Evolutionary conservation across 1,140 invertebrate species (phyloP).

Genomic region (Kradibia gibbosae): DNA sequence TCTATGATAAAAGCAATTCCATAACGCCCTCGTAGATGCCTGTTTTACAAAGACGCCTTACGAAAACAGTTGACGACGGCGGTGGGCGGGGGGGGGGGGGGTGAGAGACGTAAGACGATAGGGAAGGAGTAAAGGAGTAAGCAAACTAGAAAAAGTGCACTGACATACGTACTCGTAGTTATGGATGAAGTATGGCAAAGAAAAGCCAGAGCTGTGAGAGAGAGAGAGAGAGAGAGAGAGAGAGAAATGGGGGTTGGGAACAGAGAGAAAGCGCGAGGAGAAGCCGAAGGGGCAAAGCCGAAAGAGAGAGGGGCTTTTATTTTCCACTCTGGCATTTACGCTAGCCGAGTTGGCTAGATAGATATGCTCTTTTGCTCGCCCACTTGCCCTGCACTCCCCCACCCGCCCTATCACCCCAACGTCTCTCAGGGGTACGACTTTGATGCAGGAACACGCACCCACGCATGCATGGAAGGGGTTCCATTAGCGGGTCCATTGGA

Average conservation of each 20-base stretch:
- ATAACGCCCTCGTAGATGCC: slow-evolving; percentile 33
- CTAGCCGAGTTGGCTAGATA: slow-evolving; percentile 57
- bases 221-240: slow-evolving; percentile 24
- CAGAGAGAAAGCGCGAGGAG: background rate
- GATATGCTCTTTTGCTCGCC: slow-evolving; percentile 61
- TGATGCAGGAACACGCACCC: slow-evolving; percentile 64
- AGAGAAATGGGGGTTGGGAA: too few relatives aligned
- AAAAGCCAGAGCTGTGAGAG: slow-evolving; percentile 21
- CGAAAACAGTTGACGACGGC: background rate
- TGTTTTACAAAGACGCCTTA: slow-evolving; percentile 29
- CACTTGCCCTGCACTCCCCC: too few relatives aligned
- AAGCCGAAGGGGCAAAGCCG: background rate
- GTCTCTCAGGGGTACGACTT: slow-evolving; percentile 61
- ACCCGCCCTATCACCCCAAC: too few relatives aligned
- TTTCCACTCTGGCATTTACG: slow-evolving; percentile 57
- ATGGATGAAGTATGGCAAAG: background rate
- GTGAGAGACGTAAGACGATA: background rate
- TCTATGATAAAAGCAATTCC: slow-evolving; percentile 46
- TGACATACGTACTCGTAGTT: slow-evolving; percentile 22
- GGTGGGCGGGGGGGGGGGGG: background rate
- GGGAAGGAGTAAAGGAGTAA: background rate
- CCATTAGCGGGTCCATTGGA: slow-evolving; percentile 71
- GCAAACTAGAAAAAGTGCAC: slow-evolving; percentile 36
- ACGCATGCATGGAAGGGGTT: slow-evolving; percentile 51
- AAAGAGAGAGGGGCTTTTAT: slow-evolving; percentile 62